Evolutionary conservation across 1,140 invertebrate species (phyloP), one percentile per base, ranked within the genome.

Genomic region (Drosophila saltans): DNA sequence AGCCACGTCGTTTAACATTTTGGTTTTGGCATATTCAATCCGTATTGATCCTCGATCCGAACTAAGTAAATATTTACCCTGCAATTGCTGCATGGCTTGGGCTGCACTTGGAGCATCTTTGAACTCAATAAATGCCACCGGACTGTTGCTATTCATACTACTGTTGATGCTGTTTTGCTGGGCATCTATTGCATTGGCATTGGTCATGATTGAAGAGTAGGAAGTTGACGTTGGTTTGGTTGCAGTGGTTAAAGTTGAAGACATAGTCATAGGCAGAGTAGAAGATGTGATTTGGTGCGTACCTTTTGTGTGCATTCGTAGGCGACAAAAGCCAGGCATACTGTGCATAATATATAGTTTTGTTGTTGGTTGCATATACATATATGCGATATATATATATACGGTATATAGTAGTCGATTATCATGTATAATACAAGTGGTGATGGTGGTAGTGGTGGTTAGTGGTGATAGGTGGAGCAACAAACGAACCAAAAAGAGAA

Each of bases 11-110:
- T 81, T 92, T 28, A 92, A 75, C 98, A 99, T 99, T 95, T 98
- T 98, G 94, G 97, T 98, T 94, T 98, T 98, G 93, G 98, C 98
- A 94, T 98, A 99, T 95, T 99, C 98, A 93, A 99, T 98, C 93
- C 98, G 96, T 93, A 99, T 98, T 92, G 98, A 97, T 90, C 97
- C 97, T 81, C 97, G 95, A 92, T 99, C 98, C 71, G 97, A 98
- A 92, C 97, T 98, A 91, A 98, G 95, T 77, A 99, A 95, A 93
- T 98, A 97, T 92, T 97, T 97, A 92, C 98, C 98, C 93, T 99
- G 98, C 79, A 99, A 95, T 84, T 96, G 95, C 83, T 95, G 95
- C 96, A 99, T 96, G 83, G 97, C 98, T 89, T 97, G 95, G 83
- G 96, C 95, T 74, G 98, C 98, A 93, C 96, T 97, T 91, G 95